Evolutionary conservation across 2,888 invertebrate genomes (phyloP).

Genomic region (Therioaphis trifolii): DNA sequence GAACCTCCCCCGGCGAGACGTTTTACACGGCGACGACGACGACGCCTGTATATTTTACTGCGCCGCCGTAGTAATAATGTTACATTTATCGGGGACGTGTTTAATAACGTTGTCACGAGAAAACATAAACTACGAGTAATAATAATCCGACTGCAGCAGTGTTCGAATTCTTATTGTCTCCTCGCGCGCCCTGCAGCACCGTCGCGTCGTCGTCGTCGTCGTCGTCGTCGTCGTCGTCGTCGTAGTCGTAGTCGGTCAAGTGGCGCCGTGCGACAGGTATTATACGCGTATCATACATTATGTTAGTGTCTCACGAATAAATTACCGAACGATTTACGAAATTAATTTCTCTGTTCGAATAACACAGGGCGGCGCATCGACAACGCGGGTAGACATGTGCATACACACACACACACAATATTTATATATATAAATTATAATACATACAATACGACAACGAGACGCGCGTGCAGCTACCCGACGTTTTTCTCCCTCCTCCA

Average conservation of each 20-base stretch:
- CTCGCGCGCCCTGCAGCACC: too few relatives aligned
- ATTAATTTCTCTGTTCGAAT: constrained; percentile 43
- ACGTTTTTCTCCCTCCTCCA: neutral
- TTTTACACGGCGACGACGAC: too few relatives aligned
- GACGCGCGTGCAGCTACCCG: neutral
- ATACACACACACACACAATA: too few relatives aligned
- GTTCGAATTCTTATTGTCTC: too few relatives aligned
- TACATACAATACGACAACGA: too few relatives aligned
- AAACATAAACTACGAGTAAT: too few relatives aligned
- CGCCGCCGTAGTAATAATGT: neutral
- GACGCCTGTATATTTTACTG: too few relatives aligned
- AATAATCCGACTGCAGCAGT: too few relatives aligned
- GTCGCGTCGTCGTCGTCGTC: too few relatives aligned
- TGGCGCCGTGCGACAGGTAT: constrained; percentile 15
- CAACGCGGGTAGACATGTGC: neutral
- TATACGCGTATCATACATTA: neutral
- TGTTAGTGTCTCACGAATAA: constrained; percentile 6
- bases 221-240: neutral
- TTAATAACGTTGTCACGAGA: neutral
- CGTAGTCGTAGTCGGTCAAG: neutral
- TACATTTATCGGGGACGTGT: neutral
- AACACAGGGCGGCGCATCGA: constrained; percentile 5
- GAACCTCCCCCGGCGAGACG: too few relatives aligned
- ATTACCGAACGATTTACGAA: constrained; percentile 36
- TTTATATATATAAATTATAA: too few relatives aligned